phyloP scores from a whole-genome alignment of 2,888 invertebrate species.

The Ecdyonurus torrentis region DNA sequence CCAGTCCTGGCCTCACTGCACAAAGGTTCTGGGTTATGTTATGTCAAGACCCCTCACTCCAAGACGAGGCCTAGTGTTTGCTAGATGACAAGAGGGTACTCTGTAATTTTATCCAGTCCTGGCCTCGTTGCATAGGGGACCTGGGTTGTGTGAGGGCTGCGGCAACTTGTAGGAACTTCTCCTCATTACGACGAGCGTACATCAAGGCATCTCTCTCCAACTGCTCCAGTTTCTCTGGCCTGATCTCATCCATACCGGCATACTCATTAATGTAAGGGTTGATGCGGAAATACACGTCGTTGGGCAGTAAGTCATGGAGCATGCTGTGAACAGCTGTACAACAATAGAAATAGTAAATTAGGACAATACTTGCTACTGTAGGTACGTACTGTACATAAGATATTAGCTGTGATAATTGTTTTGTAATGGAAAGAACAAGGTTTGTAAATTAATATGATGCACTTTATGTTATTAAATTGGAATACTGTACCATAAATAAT shows the following conservation, averaged over 20 bases:
- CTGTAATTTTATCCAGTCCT: slow-evolving; percentile 29
- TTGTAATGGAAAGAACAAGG: too few relatives aligned
- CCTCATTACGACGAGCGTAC: slow-evolving; percentile 64
- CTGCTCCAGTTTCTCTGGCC: slow-evolving; percentile 48
- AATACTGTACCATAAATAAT: too few relatives aligned
- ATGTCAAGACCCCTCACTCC: too few relatives aligned
- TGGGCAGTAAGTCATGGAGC: slow-evolving; percentile 55
- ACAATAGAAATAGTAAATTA: too few relatives aligned
- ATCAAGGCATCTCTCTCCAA: slow-evolving; percentile 58
- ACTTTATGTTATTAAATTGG: too few relatives aligned
- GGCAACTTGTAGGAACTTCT: slow-evolving; percentile 50
- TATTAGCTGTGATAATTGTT: too few relatives aligned
- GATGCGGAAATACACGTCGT: slow-evolving; percentile 61
- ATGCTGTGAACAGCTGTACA: slow-evolving; percentile 55
- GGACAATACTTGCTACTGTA: too few relatives aligned
- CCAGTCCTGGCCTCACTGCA: too few relatives aligned
- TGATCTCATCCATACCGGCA: slow-evolving; percentile 62
- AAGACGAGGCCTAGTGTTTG: neutral
- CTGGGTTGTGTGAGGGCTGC: slow-evolving; percentile 28
- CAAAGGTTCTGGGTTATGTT: too few relatives aligned
- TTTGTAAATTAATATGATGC: too few relatives aligned
- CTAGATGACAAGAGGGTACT: neutral
- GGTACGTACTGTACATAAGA: too few relatives aligned
- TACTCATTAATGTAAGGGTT: slow-evolving; percentile 75
- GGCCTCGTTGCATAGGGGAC: slow-evolving; percentile 24